Evolutionary conservation across 2,888 invertebrate species (phyloP).

Genomic region (Athrips mouffetella): DNA sequence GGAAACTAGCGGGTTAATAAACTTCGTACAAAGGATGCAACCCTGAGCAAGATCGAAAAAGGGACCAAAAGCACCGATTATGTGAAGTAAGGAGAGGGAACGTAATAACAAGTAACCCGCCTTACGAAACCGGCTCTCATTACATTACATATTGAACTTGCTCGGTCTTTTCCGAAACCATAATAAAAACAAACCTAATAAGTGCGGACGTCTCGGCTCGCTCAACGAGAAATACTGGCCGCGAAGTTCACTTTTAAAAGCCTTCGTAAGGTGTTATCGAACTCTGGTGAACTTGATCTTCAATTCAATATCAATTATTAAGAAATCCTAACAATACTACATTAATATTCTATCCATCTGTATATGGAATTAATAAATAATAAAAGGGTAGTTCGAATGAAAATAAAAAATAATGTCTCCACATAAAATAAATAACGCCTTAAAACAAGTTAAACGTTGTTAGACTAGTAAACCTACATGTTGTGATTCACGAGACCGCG

Average conservation of each 20-base stretch:
- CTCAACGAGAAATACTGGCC: background rate
- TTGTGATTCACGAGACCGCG: constrained; percentile 52
- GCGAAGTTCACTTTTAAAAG: background rate
- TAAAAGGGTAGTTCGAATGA: background rate
- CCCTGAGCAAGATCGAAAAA: constrained; percentile 24
- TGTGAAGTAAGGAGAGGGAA: constrained; percentile 50
- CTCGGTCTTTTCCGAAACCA: constrained; percentile 27
- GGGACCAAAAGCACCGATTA: constrained; percentile 40
- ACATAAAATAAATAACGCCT: background rate
- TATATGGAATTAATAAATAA: too few relatives aligned
- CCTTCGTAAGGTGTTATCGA: background rate
- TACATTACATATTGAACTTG: constrained; percentile 55
- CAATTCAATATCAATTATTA: background rate
- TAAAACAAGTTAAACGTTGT: constrained; percentile 5
- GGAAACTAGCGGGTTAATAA: too few relatives aligned
- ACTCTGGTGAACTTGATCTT: background rate
- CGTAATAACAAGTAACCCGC: constrained; percentile 54
- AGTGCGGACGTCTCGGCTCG: background rate
- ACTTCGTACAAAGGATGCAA: constrained; percentile 20
- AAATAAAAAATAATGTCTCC: background rate
- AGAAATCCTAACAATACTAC: too few relatives aligned
- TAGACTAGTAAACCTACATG: constrained; percentile 17
- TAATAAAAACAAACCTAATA: constrained; percentile 28
- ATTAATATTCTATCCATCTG: too few relatives aligned
- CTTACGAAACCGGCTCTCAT: constrained; percentile 55